Evolutionary conservation across 2,888 invertebrate genomes (phyloP).

Genomic region (Muscina levida): DNA sequence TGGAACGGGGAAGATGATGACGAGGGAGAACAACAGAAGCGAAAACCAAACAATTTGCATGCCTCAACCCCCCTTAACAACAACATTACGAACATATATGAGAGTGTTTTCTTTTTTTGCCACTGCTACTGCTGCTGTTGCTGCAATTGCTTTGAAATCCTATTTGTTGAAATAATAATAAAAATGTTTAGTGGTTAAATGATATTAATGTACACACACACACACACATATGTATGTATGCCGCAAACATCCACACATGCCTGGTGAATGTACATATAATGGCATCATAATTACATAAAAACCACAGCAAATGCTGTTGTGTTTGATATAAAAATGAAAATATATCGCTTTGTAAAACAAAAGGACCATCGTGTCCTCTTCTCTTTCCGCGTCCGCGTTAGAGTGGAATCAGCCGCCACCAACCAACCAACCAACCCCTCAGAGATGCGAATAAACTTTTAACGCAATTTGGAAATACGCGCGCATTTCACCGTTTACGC

Average conservation of each 20-base stretch:
- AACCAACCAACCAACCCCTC: slow-evolving; percentile 22
- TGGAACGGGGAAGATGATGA: slow-evolving; percentile 8
- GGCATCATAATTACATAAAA: slow-evolving; percentile 44
- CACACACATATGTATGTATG: slow-evolving; percentile 9
- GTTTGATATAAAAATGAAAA: slow-evolving; percentile 41
- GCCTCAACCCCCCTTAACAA: slow-evolving; percentile 45
- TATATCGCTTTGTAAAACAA: slow-evolving; percentile 41
- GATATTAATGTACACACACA: slow-evolving; percentile 51
- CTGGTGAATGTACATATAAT: slow-evolving; percentile 22
- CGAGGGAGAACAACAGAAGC: slow-evolving; percentile 10
- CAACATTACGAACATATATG: not conserved
- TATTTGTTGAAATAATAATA: slow-evolving; percentile 40
- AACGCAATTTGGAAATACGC: slow-evolving; percentile 26
- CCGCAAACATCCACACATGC: not conserved
- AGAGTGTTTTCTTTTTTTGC: slow-evolving; percentile 30
- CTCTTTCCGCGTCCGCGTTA: not conserved
- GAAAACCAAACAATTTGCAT: slow-evolving; percentile 47
- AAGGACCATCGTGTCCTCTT: slow-evolving; percentile 32
- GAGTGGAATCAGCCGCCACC: not conserved
- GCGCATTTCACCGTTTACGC: slow-evolving; percentile 33
- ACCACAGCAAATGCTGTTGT: slow-evolving; percentile 39
- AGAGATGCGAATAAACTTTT: slow-evolving; percentile 22
- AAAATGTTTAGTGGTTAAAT: slow-evolving; percentile 59
- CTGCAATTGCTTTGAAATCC: slow-evolving; percentile 30
- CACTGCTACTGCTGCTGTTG: slow-evolving; percentile 20